Evolutionary conservation across 2,888 invertebrate species (phyloP), one percentile per base, ranked within the genome.

Genomic region (Chrysolina americana): DNA sequence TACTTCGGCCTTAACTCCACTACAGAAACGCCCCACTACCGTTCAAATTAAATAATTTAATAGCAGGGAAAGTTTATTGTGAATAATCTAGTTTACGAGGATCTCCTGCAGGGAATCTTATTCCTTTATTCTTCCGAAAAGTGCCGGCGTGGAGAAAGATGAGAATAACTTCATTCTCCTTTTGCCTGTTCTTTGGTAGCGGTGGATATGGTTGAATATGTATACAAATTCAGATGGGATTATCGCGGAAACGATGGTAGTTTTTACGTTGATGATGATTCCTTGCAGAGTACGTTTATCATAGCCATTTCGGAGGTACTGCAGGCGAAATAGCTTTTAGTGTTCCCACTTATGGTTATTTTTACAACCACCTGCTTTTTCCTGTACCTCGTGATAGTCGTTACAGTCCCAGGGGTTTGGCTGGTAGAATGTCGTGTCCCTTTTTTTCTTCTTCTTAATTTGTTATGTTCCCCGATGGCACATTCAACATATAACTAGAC

Each of bases 21-120:
- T 85, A 83, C 84, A 79, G 80, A 73, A 79, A 83, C 85, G 84
- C 85, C 84, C 84, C 83, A 82, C 83, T 83, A 83, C 85, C 86
- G 86, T 82, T 83, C 83, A 88, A 89, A 89, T 89, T 89, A 89
- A 89, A 89, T 89, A 88, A 89, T 88, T 89, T 89, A 89, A 89
- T 89, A 89, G 86, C 85, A 86, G 87, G 86, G 88, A 88, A 89
- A 89, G 88, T 89, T 88, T 89, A 89, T 89, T 89, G 88, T 88
- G 89, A 88, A 89, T 89, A 89, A 89, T 89, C 88, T 87, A 86
- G 87, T 89, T 88, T 87, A 84, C 71, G 80, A 77, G 83, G 82
- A 82, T 71, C 70, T 74, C 74, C 74, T 72, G 71, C 74, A 47
- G 70, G 50, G 63, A 64, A 70, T 48, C 68, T 68, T 59, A 50